Conservation (phyloP, 2,888 invertebrate genomes). For the Lottia gigantea region DNA sequence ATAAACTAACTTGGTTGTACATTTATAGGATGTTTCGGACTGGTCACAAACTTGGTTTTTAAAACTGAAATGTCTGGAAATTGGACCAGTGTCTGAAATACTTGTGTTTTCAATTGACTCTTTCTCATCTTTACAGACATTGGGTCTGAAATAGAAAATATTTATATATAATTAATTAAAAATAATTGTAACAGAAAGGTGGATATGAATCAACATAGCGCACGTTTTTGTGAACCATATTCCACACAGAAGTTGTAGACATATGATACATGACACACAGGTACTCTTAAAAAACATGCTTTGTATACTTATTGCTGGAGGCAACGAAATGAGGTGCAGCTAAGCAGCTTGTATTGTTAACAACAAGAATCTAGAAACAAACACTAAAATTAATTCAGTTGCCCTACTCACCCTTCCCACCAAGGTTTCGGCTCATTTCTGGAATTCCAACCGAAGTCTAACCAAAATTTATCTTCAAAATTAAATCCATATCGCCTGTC, state of each 20-base stretch:
- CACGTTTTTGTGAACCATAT: too few relatives aligned
- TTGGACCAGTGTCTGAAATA: slow-evolving; percentile 9
- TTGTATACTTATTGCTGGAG: too few relatives aligned
- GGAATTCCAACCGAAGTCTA: slow-evolving; percentile 29
- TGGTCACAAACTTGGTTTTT: slow-evolving; percentile 49
- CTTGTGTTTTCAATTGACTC: slow-evolving; percentile 25
- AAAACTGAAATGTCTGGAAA: slow-evolving; percentile 32
- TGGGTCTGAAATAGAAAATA: slow-evolving; percentile 30
- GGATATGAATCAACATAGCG: too few relatives aligned
- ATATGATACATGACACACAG: too few relatives aligned
- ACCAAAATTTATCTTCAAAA: slow-evolving; percentile 2
- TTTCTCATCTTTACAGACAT: slow-evolving; percentile 36
- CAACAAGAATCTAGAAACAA: too few relatives aligned
- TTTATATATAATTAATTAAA: too few relatives aligned
- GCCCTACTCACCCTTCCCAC: slow-evolving; percentile 41
- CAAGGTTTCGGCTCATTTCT: slow-evolving; percentile 25
- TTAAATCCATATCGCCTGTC: too few relatives aligned
- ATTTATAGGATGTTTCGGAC: slow-evolving; percentile 50
- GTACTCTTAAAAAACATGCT: too few relatives aligned
- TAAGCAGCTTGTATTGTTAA: neutral
- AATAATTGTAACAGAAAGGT: too few relatives aligned
- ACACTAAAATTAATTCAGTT: too few relatives aligned
- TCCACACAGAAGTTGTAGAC: too few relatives aligned
- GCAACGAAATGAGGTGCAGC: neutral
- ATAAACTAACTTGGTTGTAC: slow-evolving; percentile 48